Evolutionary conservation across 2,888 invertebrate species (phyloP).

Genomic region (Leptopilina myrica): DNA sequence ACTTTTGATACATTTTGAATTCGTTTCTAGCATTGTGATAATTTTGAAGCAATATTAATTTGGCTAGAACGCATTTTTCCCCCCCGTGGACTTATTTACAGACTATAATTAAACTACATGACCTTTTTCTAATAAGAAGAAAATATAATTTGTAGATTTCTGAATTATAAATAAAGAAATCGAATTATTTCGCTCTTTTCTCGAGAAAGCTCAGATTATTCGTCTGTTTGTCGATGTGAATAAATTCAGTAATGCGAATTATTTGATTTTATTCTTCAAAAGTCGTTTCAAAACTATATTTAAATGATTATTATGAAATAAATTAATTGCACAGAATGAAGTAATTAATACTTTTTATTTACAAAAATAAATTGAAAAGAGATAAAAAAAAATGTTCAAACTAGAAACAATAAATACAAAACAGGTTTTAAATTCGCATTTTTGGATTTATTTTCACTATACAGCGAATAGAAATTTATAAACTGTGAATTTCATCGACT

Average conservation of each 20-base stretch:
- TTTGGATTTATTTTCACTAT: neutral
- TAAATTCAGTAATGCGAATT: neutral
- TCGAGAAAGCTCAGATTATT: constrained; percentile 26
- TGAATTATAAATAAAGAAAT: neutral
- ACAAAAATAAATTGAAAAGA: neutral
- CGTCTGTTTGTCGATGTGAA: neutral
- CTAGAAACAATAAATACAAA: neutral
- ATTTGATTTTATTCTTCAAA: neutral
- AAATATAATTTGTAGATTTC: neutral
- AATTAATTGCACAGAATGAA: no score
- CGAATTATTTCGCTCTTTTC: constrained; percentile 21
- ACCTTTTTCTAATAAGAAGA: neutral
- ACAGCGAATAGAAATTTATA: constrained; percentile 8
- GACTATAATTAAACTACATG: constrained; percentile 26
- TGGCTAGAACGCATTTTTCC: constrained; percentile 45
- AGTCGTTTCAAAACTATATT: no score
- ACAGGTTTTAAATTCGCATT: neutral
- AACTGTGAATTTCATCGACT: constrained; percentile 31
- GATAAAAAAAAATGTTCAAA: neutral
- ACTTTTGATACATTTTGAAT: constrained; percentile 7
- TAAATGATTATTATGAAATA: no score
- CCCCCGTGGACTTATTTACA: constrained; percentile 18
- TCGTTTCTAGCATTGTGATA: constrained; percentile 60
- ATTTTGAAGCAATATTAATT: constrained; percentile 63
- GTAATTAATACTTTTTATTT: no score